These are phyloP conservation scores for Campylomormyrus numenius DNA, from an alignment of 2,113 vertebrate species.

Conservation along the genomic window DNA sequence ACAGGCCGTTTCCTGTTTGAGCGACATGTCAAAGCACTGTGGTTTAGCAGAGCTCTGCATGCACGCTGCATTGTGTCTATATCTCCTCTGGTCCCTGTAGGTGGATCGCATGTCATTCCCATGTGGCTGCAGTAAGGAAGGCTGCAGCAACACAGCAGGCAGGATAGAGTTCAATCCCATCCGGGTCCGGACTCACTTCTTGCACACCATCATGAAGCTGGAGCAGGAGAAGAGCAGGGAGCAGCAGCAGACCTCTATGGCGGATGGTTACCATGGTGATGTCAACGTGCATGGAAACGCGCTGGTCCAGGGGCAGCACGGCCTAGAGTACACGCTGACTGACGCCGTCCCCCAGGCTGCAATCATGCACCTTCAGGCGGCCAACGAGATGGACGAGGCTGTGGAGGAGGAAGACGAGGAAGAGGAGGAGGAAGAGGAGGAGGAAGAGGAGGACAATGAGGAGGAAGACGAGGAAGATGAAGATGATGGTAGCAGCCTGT, in stretches of 20 bases:
- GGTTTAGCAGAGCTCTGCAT: not conserved
- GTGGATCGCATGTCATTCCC: conserved; percentile 99
- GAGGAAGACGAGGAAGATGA: conserved; percentile 61
- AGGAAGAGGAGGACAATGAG: conserved; percentile 50
- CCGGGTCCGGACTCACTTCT: conserved; percentile 97
- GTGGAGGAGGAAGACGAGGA: conserved; percentile 78
- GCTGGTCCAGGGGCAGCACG: conserved; percentile 68
- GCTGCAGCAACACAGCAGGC: conserved; percentile 92
- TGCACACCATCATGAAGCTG: conserved; percentile 99
- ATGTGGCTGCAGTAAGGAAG: conserved; percentile 94
- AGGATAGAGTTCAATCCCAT: conserved; percentile 98
- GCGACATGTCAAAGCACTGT: not conserved
- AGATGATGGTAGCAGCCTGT: conserved; percentile 93
- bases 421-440: conserved; percentile 68
- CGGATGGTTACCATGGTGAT: conserved; percentile 77
- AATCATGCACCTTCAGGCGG: conserved; percentile 77
- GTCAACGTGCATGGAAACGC: conserved; percentile 64
- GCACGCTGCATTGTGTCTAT: not conserved
- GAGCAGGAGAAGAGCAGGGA: conserved; percentile 93
- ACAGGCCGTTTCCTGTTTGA: not conserved
- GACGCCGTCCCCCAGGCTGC: conserved; percentile 72
- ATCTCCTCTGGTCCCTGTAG: conserved; percentile 54
- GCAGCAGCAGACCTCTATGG: conserved; percentile 71
- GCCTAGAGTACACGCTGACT: conserved; percentile 75
- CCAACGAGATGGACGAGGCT: conserved; percentile 75